These are phyloP conservation scores for Trachemys scripta DNA, from an alignment of 2,113 vertebrate genomes.

Conservation along the genomic window DNA sequence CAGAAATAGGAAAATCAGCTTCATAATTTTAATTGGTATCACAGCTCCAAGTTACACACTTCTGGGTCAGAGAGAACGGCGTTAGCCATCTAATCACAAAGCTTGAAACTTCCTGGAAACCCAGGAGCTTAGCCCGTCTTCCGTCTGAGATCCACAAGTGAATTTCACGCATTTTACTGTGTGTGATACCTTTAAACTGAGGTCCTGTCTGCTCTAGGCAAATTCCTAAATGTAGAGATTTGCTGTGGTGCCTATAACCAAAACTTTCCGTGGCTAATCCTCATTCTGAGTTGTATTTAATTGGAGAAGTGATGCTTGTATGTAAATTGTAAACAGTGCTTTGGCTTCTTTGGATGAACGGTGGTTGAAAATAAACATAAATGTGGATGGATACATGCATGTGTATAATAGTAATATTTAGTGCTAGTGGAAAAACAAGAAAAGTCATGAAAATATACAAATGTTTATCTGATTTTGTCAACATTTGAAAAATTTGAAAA, in stretches of 20 bases:
- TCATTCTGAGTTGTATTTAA: not conserved
- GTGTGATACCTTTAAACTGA: not conserved
- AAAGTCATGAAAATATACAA: not conserved
- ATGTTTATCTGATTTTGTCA: not conserved
- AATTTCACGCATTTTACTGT: not conserved
- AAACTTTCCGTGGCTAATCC: not conserved
- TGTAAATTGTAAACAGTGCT: not conserved
- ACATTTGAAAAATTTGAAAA: not conserved
- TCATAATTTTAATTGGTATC: constrained; percentile 6
- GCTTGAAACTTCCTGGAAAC: not conserved
- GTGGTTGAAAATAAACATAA: not conserved
- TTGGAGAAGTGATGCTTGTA: not conserved
- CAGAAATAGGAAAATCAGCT: not conserved
- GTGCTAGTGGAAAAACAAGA: not conserved
- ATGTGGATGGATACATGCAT: not conserved
- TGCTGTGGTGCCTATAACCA: not conserved
- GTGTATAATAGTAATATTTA: not conserved
- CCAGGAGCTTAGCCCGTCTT: too few relatives aligned
- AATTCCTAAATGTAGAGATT: not conserved
- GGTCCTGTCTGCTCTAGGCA: not conserved
- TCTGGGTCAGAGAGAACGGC: not conserved
- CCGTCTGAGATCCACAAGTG: rapidly evolving
- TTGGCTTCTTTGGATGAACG: not conserved
- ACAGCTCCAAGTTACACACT: not conserved
- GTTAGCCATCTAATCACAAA: not conserved